A percentile compares a stretch with the other conserved stretches of the same genome.
Evolutionary conservation across 30 jellyfish, hydroid and myxozoan species (phyloP).

Genomic region (Cassiopea xamachana): DNA sequence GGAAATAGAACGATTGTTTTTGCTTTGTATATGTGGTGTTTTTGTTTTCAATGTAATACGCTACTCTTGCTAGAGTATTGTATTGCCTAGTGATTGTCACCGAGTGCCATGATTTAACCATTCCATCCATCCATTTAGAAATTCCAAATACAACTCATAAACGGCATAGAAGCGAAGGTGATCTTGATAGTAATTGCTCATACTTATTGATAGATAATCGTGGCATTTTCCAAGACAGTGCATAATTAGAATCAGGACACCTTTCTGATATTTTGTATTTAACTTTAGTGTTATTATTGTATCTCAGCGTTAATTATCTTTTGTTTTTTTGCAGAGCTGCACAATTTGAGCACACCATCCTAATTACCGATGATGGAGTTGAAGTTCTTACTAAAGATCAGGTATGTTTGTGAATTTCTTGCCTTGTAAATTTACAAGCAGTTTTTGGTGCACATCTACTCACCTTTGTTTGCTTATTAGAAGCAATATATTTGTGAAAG

Average conservation of each 20-base stretch:
- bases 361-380: conserved; percentile 76
- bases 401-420: conserved; percentile 25
- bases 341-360: conserved; percentile 82
- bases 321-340: conserved; percentile 63
- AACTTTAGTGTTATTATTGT: neutral
- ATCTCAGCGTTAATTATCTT: neutral
- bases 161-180: neutral
- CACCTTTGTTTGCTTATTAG: neutral
- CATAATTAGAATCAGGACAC: neutral
- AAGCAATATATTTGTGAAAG: too few relatives aligned
- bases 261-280: neutral
- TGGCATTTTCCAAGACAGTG: neutral
- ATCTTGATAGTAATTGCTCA: neutral
- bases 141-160: too few relatives aligned
- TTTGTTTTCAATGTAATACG: too few relatives aligned
- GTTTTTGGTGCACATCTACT: neutral
- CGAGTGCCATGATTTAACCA: too few relatives aligned
- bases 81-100: too few relatives aligned
- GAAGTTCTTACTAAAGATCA: conserved; percentile 74
- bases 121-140: too few relatives aligned
- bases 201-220: neutral
- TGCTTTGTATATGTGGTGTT: too few relatives aligned
- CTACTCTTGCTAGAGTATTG: too few relatives aligned
- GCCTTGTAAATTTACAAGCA: neutral
- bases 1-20: too few relatives aligned